A percentile compares a stretch with the other conserved stretches of the same genome.
phyloP scores from a whole-genome alignment of 2,113 vertebrate species.

The Bufo bufo region DNA sequence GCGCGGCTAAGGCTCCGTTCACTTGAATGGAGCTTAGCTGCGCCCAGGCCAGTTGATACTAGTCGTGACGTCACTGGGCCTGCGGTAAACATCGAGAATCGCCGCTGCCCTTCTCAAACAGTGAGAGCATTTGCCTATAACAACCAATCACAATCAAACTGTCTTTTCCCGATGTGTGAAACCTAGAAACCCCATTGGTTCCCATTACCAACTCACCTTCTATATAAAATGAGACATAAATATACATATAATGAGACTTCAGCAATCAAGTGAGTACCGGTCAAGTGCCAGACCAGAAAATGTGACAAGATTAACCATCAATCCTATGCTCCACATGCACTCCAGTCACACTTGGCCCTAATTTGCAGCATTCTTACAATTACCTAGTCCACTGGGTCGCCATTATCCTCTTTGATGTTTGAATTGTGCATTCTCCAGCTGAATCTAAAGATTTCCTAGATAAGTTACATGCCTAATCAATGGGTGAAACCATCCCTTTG shows the following conservation, averaged over 20 bases:
- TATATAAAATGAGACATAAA: constrained; percentile 1
- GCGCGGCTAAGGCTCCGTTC: too few species aligned
- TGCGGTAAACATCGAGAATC: too few species aligned
- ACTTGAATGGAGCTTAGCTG: too few species aligned
- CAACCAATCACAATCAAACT: background rate
- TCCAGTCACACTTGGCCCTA: background rate
- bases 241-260: background rate
- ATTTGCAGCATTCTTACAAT: constrained; percentile 31
- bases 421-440: constrained; percentile 34
- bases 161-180: background rate
- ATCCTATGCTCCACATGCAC: background rate
- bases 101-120: too few species aligned
- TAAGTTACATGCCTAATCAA: constrained; percentile 47
- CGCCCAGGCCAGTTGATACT: too few species aligned
- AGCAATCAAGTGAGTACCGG: background rate
- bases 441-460: constrained; percentile 48
- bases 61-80: too few species aligned
- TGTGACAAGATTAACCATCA: constrained; percentile 8
- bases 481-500: constrained; percentile 34
- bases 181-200: background rate
- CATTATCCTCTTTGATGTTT: constrained; percentile 36
- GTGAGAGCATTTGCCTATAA: background rate
- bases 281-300: background rate
- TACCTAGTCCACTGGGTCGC: constrained; percentile 30
- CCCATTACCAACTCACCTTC: background rate